Base-by-base conservation (phyloP, 35 echinoderm and acorn worm genomes). In the Eucidaris tribuloides region DNA sequence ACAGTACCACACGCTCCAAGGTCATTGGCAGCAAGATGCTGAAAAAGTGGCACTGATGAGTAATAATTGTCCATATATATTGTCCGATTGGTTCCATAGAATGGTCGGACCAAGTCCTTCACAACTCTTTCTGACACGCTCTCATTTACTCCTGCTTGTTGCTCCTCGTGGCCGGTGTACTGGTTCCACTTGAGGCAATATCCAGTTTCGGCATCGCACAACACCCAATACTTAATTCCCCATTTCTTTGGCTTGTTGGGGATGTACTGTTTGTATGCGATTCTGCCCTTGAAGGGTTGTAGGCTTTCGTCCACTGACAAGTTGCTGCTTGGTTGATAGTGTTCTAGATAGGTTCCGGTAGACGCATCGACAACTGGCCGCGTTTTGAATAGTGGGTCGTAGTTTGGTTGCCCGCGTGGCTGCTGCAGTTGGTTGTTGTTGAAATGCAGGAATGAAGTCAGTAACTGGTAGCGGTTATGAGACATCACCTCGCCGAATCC, bases 301-400 rank as follows among this genome's bases (percentile, higher is more conserved):
- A 89, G 50, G 58, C 77, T 56, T 33, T 89, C 86, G 48, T 89
- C 86, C 17, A 89, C 9, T 1, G 55, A 70, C 23, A 89, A 25
- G 2, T 81, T 14, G 3, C 46, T 11, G 2, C 79, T 54, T 13
- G 49, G 79, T 19, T 31, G 7, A 41, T 30, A 81, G 3, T 22
- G 0, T 5, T 1, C 28, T 2, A 28, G 64, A 35, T 70, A 70
- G 2, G 64, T 70, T 2, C 27, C 27, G 2, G 18, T 25, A 0
- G 5, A 20, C n/a, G 3, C 15, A 31, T 32, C 64, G 0, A 70
- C 38, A 0, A 70, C 2, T 2, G 64, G 64, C 28, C 32, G 64
- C 1, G 32, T 35, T 35, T 70, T 70, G 64, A 34, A 38, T 3
- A 70, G 64, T 2, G 13, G 1, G 5, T 70, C n/a, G 5, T 34